Base-by-base conservation (phyloP, 2,888 invertebrate genomes). In the Leucophora obtusa region DNA sequence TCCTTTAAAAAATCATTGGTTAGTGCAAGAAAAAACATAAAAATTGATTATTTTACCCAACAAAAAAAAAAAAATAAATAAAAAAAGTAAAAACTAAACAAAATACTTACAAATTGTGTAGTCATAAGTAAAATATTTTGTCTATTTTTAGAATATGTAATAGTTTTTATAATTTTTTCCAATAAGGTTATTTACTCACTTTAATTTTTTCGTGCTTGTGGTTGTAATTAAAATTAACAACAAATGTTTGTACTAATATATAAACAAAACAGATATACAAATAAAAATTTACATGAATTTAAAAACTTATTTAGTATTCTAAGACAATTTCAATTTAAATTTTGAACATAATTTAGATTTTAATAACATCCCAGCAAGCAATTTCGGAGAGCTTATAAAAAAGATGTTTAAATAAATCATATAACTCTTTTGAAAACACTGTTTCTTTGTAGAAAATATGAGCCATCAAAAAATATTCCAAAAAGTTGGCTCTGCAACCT, bases 61-160 rank as follows among this genome's bases (percentile, higher is more conserved):
- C 51, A 15, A 63, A 63, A 28, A 28, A n/a, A 10, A 5, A 60
- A 24, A 33, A 51, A n/a, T n/a, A n/a, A 2, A 62, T 14, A 47
- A 47, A 28, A 51, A 33, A 51, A 63, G 1, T 15, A 51, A 15
- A 33, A 50, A 63, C 51, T 62, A 17, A 3, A 2, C 43, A 47
- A n/a, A n/a, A n/a, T n/a, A n/a, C n/a, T 47, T n/a, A 47, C n/a
- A 63, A 63, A 33, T 63, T 50, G 50, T 47, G n/a, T 47, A 47
- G 43, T 47, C 43, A 47, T 47, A 47, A 47, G 43, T 47, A 47
- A 47, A 47, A 47, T 47, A 47, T 47, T 47, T 47, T 1, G n/a
- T 47, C 43, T 47, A 47, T 47, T 47, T 47, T 47, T 47, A 47
- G 14, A 38, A 28, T 28, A 28, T 28, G 28, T 6, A 47, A n/a